Conservation (phyloP, 2,888 invertebrate genomes). For the Pandemis corylana region DNA sequence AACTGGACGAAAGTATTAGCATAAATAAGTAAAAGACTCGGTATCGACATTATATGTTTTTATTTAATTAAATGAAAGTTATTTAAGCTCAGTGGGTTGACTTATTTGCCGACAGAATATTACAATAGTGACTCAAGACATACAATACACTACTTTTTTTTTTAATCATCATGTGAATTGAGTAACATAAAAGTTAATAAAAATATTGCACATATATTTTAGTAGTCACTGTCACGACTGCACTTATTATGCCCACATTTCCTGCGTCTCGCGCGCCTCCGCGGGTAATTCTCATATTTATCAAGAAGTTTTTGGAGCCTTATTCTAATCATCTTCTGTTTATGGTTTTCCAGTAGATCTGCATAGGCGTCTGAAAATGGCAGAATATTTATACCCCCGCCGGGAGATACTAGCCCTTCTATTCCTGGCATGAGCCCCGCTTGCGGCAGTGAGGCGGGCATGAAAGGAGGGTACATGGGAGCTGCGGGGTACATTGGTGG, state of each 20-base stretch:
- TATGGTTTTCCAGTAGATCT: constrained; percentile 68
- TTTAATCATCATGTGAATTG: neutral
- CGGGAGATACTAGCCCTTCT: constrained; percentile 63
- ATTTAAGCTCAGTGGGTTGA: no score
- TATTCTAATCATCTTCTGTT: constrained; percentile 63
- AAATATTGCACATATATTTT: neutral
- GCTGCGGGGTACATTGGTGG: constrained; percentile 13
- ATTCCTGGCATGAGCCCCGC: constrained; percentile 68
- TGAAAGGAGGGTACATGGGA: constrained; percentile 36
- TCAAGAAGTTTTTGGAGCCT: constrained; percentile 57
- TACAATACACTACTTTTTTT: neutral
- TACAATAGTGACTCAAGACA: no score
- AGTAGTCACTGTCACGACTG: constrained; percentile 6
- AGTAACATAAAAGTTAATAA: neutral
- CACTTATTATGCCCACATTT: constrained; percentile 13
- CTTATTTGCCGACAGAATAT: no score
- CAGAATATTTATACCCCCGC: constrained; percentile 73
- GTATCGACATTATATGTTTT: no score
- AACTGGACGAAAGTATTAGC: no score
- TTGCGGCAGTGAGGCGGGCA: constrained; percentile 46
- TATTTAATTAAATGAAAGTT: no score
- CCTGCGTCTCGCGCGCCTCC: constrained; percentile 26
- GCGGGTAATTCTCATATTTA: constrained; percentile 53
- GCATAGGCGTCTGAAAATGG: constrained; percentile 75
- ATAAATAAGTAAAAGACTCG: no score